A percentile compares a stretch with the other conserved stretches of the same genome.
Evolutionary conservation across 1,140 invertebrate genomes (phyloP).

Genomic region (Pseudoatta argentina): DNA sequence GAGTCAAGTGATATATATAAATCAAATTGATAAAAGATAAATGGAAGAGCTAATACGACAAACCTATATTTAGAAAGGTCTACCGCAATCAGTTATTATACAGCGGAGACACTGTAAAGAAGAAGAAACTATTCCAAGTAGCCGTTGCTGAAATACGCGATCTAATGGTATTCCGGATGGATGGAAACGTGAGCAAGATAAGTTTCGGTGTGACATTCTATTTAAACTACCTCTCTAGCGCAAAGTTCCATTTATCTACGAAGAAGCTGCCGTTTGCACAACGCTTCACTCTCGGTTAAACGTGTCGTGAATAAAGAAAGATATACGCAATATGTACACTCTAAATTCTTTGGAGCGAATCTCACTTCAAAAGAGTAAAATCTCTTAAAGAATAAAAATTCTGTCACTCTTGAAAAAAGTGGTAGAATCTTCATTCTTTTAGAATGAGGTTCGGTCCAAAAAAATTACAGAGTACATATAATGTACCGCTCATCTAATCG

Average conservation of each 20-base stretch:
- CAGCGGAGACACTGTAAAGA: slow-evolving; percentile 3
- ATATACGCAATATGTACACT: too few relatives aligned
- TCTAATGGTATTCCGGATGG: slow-evolving; percentile 20
- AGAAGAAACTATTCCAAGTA: slow-evolving; percentile 14
- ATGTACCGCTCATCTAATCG: not conserved
- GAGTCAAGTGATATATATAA: not conserved
- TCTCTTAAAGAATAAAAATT: too few relatives aligned
- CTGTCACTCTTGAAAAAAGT: too few relatives aligned
- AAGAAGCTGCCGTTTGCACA: slow-evolving; percentile 12
- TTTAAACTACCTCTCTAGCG: not conserved
- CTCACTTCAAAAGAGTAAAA: too few relatives aligned
- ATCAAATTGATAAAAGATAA: not conserved
- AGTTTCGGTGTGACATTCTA: slow-evolving; percentile 11
- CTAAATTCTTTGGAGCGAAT: too few relatives aligned
- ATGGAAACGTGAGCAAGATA: slow-evolving; percentile 25
- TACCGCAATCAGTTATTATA: slow-evolving; percentile 13
- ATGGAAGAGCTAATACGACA: not conserved
- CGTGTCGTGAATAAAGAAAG: not conserved
- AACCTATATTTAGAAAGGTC: not conserved
- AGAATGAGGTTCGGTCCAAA: too few relatives aligned
- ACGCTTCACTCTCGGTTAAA: slow-evolving; percentile 19
- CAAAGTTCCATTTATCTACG: slow-evolving; percentile 12
- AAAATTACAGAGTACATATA: not conserved
- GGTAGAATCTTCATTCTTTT: too few relatives aligned
- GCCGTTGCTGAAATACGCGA: slow-evolving; percentile 13